Evolutionary conservation across 1,140 invertebrate species (phyloP), one percentile per base, ranked within the genome.

Genomic region (Gonioctena quinquepunctata): DNA sequence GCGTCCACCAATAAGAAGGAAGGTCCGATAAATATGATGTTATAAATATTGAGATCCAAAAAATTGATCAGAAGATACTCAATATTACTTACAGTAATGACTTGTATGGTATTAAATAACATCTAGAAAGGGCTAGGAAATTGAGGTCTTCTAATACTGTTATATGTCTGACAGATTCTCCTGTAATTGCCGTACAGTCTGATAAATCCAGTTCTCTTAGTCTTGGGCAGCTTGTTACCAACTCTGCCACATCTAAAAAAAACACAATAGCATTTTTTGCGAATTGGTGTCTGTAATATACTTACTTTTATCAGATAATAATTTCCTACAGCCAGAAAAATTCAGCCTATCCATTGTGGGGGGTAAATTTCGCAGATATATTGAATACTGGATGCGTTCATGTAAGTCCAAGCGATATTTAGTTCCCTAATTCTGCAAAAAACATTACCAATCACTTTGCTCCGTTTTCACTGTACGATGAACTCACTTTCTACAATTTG

Each of bases 131-230:
- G 0, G 93, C 92, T 0, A 97, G 83, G 83, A 95, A 91, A 77
- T 95, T 91, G 1, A 96, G 81, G n/a, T 90, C 85, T 13, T 83
- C 77, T n/a, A 96, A 86, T 49, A 86, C 81, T n/a, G 87, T 79
- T 54, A 96, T 85, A 68, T 85, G 81, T 1, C 85, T 77, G 1
- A 94, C 83, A 21, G 88, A 83, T 18, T 82, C 78, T 4, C 87
- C 86, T 0, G 91, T 90, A 1, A 96, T 80, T 19, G 86, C 83
- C n/a, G 90, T 89, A 71, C 92, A 93, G 83, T 97, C 95, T 64
- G 94, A 96, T 52, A 96, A 79, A 84, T 96, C 94, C 50, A 97
- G 84, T 83, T 96, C 94, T 27, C 90, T 81, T n/a, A 97, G 83
- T 48, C 88, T 83, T 0, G 90, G 87, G 81, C 93, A 95, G 7